Conservation (phyloP, 2,888 invertebrate genomes). For the Creontiades dilutus region DNA sequence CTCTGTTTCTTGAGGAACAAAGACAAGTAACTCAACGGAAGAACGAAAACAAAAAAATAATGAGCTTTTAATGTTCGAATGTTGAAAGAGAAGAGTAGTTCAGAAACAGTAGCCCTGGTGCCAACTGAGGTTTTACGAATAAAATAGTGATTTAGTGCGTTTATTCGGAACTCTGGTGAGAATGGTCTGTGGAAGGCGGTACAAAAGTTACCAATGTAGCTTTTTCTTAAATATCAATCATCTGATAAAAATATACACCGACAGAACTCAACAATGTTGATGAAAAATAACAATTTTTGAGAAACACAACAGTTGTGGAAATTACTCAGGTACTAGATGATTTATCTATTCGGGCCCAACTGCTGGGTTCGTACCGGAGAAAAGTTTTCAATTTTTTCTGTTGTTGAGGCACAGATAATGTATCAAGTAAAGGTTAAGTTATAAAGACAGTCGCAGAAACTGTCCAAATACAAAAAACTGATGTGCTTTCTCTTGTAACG, state of each 20-base stretch:
- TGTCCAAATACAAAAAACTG: no score
- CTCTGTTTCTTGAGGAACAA: conserved; percentile 15
- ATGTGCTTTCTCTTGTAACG: no score
- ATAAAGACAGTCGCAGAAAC: no score
- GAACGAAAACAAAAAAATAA: conserved; percentile 3
- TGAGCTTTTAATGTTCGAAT: not conserved
- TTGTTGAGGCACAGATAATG: no score
- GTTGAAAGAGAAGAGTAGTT: conserved; percentile 39
- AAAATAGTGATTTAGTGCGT: conserved; percentile 25
- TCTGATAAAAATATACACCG: not conserved
- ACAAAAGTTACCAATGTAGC: conserved; percentile 5
- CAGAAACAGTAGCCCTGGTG: conserved; percentile 49
- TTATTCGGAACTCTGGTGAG: conserved; percentile 18
- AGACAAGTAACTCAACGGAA: conserved; percentile 1
- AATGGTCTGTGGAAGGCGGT: conserved; percentile 6
- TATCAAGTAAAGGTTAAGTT: no score
- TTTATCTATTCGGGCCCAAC: no score
- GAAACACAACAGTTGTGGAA: no score
- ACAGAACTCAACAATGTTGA: no score
- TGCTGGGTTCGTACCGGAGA: no score
- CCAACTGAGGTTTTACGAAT: conserved; percentile 33
- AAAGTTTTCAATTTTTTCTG: no score
- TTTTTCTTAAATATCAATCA: not conserved
- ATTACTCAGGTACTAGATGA: no score
- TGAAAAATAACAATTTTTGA: no score